Base-by-base conservation (phyloP, 2,888 invertebrate species). In the Lamellibrachia satsuma region DNA sequence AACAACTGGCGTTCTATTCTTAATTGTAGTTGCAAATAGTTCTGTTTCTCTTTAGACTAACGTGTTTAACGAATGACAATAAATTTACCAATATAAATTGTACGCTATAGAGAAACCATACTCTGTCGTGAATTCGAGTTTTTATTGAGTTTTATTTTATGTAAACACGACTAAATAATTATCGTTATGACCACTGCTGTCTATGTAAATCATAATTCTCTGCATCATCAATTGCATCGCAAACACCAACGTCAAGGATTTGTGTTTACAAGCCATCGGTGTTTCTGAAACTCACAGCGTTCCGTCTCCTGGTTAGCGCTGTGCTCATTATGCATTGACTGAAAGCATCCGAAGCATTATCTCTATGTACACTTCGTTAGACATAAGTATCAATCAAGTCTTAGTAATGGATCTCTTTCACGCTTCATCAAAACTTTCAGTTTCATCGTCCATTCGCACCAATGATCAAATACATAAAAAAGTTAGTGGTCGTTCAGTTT, bases 111-210 rank as follows among this genome's bases (percentile, higher is more conserved):
- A n/a, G 75, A 75, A 75, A n/a, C 75, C 75, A 75, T 22, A 2
- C 15, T 15, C 22, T 75, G n/a, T 3, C 75, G 22, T 75, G n/a
- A 75, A 75, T 75, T 22, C 3, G 75, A 15, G 75, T 15, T 75
- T 75, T 75, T 22, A 22, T 75, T 22, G n/a, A 15, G n/a, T 75
- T 15, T 75, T 75, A 75, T 75, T 75, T 75, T n/a, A 75, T 75
- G 75, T 75, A 75, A 75, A 75, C 75, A 75, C 22, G 75, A 75
- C 15, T 75, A 75, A 75, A 75, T 75, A 75, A 75, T 75, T 75
- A 22, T 75, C 22, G 15, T 22, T 75, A n/a, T 75, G 6, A 15
- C 6, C 22, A 75, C 75, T 22, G 15, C 15, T 15, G 57, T 57
- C 57, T 57, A 57, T 15, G 57, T 75, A 75, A 75, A 15, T 6